Percentiles rank a stretch among this genome's conserved stretches.
phyloP scores from a whole-genome alignment of 2,797 vertebrate genomes.

The Glossophaga mutica region DNA sequence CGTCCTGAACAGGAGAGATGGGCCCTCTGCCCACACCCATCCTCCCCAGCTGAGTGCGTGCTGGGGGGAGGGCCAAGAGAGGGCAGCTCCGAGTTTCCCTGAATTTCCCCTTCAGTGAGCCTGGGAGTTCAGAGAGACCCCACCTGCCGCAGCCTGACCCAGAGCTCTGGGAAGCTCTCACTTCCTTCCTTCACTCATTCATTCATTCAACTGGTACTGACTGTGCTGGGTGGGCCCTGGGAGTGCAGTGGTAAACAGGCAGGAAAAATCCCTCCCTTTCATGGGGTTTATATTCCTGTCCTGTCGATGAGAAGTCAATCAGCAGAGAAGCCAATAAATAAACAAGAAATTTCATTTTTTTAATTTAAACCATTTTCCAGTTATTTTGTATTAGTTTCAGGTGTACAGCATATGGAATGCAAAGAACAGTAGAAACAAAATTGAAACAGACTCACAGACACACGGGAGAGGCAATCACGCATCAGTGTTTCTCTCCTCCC shows the following conservation, averaged over 20 bases:
- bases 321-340: background rate
- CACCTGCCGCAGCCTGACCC: no score
- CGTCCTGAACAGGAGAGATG: background rate
- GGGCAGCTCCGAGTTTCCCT: background rate
- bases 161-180: background rate
- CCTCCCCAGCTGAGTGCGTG: background rate
- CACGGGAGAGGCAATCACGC: no score
- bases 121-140: background rate
- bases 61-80: background rate
- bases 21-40: background rate
- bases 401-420: background rate
- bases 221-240: background rate
- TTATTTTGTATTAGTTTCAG: background rate
- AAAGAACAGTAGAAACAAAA: background rate
- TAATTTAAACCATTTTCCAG: background rate
- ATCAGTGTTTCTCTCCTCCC: no score
- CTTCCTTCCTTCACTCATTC: background rate
- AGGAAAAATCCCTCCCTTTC: background rate
- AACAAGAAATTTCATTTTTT: background rate
- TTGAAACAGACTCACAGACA: background rate
- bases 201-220: background rate
- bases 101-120: background rate
- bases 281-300: background rate
- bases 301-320: fast-evolving
- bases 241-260: background rate